phyloP scores from a whole-genome alignment of 2,113 vertebrate genomes.

The Haemorhous mexicanus region DNA sequence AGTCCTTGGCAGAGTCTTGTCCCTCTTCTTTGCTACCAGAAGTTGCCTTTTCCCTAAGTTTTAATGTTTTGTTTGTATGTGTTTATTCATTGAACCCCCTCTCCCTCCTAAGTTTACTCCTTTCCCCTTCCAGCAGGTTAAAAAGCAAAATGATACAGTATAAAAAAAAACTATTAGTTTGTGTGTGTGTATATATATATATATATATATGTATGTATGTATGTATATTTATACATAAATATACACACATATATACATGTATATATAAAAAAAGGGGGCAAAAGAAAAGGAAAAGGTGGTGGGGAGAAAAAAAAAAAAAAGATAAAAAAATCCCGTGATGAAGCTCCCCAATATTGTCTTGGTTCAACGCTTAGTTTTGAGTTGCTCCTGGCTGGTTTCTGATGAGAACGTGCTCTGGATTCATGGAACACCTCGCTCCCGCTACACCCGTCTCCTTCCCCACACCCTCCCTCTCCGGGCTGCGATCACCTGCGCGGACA shows the following conservation, averaged over 20 bases:
- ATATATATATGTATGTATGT: constrained; percentile 1
- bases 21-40: constrained; percentile 64
- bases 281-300: constrained; percentile 34
- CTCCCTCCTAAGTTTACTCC: constrained; percentile 57
- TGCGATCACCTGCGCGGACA: constrained; percentile 40
- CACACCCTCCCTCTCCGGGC: constrained; percentile 15
- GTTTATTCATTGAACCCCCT: constrained; percentile 58
- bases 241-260: constrained; percentile 39
- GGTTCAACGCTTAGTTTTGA: constrained; percentile 62
- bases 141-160: constrained; percentile 53
- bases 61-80: constrained; percentile 62
- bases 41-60: constrained; percentile 67
- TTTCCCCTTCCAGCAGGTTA: constrained; percentile 68
- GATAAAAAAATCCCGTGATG: constrained; percentile 30
- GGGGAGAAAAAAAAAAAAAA: constrained; percentile 1
- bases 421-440: neutral
- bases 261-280: constrained; percentile 42
- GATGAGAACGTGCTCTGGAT: constrained; percentile 57
- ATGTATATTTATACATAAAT: constrained; percentile 30
- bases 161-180: constrained; percentile 27
- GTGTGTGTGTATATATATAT: neutral
- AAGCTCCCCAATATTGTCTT: constrained; percentile 59
- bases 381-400: constrained; percentile 64
- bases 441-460: constrained; percentile 17
- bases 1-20: constrained; percentile 62